phyloP scores from a whole-genome alignment of 2,888 invertebrate genomes.

The Zootermopsis nevadensis region DNA sequence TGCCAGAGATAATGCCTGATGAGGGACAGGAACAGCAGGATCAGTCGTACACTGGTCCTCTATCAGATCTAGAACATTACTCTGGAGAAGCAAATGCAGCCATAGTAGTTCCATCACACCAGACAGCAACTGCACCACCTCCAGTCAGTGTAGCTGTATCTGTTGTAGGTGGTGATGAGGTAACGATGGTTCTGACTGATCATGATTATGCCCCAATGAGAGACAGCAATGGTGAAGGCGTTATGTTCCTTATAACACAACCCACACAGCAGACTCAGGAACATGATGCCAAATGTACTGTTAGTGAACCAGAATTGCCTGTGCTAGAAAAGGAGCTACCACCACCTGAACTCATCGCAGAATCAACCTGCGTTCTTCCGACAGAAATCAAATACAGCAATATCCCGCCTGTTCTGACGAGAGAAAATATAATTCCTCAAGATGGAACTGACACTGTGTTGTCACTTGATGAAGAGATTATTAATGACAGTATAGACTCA shows the following conservation, averaged over 20 bases:
- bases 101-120: slow-evolving; percentile 33
- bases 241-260: slow-evolving; percentile 48
- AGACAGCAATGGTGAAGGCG: slow-evolving; percentile 40
- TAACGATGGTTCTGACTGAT: slow-evolving; percentile 73
- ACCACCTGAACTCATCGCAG: not conserved
- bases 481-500: not conserved
- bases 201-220: slow-evolving; percentile 63
- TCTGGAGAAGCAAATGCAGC: slow-evolving; percentile 55
- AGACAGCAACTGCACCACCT: slow-evolving; percentile 45
- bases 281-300: not conserved
- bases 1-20: slow-evolving; percentile 56
- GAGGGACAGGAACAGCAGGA: slow-evolving; percentile 46
- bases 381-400: not conserved
- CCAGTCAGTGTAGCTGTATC: slow-evolving; percentile 44
- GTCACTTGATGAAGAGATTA: not conserved
- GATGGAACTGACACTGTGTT: not conserved
- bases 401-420: slow-evolving; percentile 15
- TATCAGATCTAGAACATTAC: slow-evolving; percentile 26
- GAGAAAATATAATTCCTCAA: slow-evolving; percentile 20
- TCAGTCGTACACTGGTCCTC: slow-evolving; percentile 52
- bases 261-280: slow-evolving; percentile 27
- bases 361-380: not conserved
- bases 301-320: slow-evolving; percentile 8
- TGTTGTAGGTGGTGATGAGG: slow-evolving; percentile 61
- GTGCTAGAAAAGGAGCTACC: slow-evolving; percentile 20